These are phyloP conservation scores for Cnemophilus loriae DNA, from an alignment of 2,113 vertebrate species.

Conservation along the genomic window DNA sequence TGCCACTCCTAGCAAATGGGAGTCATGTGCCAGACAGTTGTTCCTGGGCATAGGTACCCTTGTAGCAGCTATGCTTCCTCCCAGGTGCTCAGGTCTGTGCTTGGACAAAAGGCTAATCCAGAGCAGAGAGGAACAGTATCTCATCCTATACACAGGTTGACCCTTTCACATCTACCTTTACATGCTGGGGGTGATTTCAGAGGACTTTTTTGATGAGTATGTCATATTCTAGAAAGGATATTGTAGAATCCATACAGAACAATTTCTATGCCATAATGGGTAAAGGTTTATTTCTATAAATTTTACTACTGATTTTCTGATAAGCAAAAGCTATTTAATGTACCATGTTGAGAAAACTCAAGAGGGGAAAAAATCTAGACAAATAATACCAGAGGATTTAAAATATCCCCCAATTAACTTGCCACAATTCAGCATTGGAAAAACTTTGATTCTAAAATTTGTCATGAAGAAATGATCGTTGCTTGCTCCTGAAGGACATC, in stretches of 20 bases:
- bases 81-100: not conserved
- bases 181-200: not conserved
- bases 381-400: not conserved
- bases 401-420: not conserved
- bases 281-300: not conserved
- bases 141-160: not conserved
- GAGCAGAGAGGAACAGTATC: not conserved
- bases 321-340: not conserved
- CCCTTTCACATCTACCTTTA: not conserved
- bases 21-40: not conserved
- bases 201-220: not conserved
- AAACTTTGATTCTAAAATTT: not conserved
- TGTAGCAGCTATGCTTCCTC: not conserved
- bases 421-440: not conserved
- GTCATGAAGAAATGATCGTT: not conserved
- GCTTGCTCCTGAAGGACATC: not conserved
- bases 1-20: not conserved
- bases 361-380: not conserved
- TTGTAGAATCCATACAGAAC: not conserved
- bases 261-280: not conserved
- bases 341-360: not conserved
- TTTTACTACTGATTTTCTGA: not conserved
- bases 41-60: not conserved
- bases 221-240: not conserved
- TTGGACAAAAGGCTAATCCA: not conserved